A percentile compares a stretch with the other conserved stretches of the same genome.
Evolutionary conservation across 2,888 invertebrate genomes (phyloP).

Genomic region (Cybosia mesomella): DNA sequence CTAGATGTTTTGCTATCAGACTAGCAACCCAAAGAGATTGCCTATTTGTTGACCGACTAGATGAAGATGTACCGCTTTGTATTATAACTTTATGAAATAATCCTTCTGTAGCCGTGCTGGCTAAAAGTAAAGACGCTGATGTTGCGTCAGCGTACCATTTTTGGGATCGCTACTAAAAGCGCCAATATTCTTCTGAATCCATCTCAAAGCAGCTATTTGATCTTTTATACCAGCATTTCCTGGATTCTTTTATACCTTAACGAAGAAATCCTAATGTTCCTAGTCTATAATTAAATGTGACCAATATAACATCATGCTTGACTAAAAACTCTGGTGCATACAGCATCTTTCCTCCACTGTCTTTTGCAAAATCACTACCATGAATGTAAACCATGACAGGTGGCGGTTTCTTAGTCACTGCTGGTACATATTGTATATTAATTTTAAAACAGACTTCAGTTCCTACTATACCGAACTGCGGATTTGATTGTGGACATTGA

Average conservation of each 20-base stretch:
- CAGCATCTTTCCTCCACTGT: slow-evolving; percentile 74
- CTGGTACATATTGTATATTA: slow-evolving; percentile 77
- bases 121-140: slow-evolving; percentile 68
- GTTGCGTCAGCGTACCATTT: slow-evolving; percentile 79
- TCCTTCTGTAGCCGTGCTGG: slow-evolving; percentile 68
- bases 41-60: slow-evolving; percentile 76
- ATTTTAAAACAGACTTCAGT: slow-evolving; percentile 77
- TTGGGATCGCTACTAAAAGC: slow-evolving; percentile 80
- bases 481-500: slow-evolving; percentile 68
- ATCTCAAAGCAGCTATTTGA: slow-evolving; percentile 78
- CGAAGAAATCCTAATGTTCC: slow-evolving; percentile 77
- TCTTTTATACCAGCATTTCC: slow-evolving; percentile 81
- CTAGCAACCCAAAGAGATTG: slow-evolving; percentile 73
- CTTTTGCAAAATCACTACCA: slow-evolving; percentile 76
- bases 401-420: slow-evolving; percentile 54
- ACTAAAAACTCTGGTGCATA: slow-evolving; percentile 77
- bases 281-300: slow-evolving; percentile 80
- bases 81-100: slow-evolving; percentile 75
- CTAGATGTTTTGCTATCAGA: slow-evolving; percentile 71
- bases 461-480: slow-evolving; percentile 63
- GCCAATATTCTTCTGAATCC: slow-evolving; percentile 79
- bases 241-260: slow-evolving; percentile 75
- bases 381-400: slow-evolving; percentile 81
- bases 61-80: slow-evolving; percentile 75
- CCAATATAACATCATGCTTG: slow-evolving; percentile 72